Evolutionary conservation across 53 echinoderm and acorn worm genomes (phyloP).

Genomic region (Echinarachnius parma): DNA sequence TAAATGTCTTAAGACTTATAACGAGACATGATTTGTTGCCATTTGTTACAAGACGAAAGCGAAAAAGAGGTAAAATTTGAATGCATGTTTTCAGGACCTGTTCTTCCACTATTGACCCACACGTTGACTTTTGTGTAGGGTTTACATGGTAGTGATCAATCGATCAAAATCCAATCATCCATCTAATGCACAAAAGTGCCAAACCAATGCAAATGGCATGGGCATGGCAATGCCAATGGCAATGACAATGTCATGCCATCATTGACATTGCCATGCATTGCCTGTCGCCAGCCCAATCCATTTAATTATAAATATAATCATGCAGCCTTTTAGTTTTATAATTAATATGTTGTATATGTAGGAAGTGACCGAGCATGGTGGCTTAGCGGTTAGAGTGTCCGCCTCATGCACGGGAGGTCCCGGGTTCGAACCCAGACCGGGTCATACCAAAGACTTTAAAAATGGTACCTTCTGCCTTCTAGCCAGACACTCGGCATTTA

Average conservation of each 20-base stretch:
- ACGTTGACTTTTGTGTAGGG: too few relatives aligned
- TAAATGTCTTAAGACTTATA: constrained; percentile 41
- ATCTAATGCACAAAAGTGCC: neutral
- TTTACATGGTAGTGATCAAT: too few relatives aligned
- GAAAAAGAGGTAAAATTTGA: constrained; percentile 24
- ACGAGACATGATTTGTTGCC: constrained; percentile 43
- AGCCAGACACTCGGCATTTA: too few relatives aligned
- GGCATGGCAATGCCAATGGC: neutral
- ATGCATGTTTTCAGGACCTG: neutral
- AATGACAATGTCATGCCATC: neutral
- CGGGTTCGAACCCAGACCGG: too few relatives aligned
- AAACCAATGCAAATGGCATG: neutral
- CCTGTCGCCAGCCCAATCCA: neutral
- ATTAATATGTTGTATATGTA: too few relatives aligned
- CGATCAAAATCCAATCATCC: neutral
- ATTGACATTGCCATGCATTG: neutral
- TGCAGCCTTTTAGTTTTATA: too few relatives aligned
- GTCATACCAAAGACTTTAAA: too few relatives aligned
- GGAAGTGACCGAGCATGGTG: too few relatives aligned
- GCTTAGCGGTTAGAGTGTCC: too few relatives aligned
- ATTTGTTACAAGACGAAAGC: constrained; percentile 25
- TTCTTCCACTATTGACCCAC: neutral
- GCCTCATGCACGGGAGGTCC: too few relatives aligned
- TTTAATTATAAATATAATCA: too few relatives aligned
- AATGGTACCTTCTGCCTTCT: too few relatives aligned